phyloP scores from a whole-genome alignment of 2,888 invertebrate genomes.

The Deroplatys truncata region DNA sequence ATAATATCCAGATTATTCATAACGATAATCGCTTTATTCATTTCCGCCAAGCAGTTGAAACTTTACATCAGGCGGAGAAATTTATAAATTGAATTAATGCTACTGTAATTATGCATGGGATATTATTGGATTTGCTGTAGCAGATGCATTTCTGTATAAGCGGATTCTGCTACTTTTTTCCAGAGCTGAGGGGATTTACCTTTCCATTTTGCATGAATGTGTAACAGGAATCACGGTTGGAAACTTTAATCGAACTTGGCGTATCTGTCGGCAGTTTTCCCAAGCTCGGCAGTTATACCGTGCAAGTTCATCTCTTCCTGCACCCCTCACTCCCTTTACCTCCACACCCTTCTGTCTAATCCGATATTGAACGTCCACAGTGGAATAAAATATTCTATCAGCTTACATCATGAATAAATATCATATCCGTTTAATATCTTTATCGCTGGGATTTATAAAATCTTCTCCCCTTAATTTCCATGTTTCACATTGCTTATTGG shows the following conservation, averaged over 20 bases:
- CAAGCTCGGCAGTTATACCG: background rate
- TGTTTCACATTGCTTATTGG: background rate
- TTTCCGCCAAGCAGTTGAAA: background rate
- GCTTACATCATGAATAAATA: constrained; percentile 10
- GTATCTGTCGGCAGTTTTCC: background rate
- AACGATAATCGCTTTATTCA: background rate
- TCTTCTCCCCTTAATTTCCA: background rate
- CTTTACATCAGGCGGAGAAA: background rate
- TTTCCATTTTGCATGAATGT: background rate
- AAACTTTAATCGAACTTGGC: background rate
- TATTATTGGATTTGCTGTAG: background rate
- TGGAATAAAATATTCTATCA: constrained; percentile 10
- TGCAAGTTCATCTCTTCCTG: background rate
- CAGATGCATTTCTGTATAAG: background rate
- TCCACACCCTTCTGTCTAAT: background rate
- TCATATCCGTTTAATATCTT: background rate
- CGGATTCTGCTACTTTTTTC: background rate
- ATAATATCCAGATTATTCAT: background rate
- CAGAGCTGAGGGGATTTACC: background rate
- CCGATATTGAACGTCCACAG: constrained; percentile 6
- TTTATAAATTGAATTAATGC: background rate
- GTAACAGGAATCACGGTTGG: background rate
- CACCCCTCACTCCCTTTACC: background rate
- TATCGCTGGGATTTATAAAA: background rate
- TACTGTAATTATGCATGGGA: background rate